phyloP scores from a whole-genome alignment of 2,113 vertebrate species.

The Corythaeola cristata region DNA sequence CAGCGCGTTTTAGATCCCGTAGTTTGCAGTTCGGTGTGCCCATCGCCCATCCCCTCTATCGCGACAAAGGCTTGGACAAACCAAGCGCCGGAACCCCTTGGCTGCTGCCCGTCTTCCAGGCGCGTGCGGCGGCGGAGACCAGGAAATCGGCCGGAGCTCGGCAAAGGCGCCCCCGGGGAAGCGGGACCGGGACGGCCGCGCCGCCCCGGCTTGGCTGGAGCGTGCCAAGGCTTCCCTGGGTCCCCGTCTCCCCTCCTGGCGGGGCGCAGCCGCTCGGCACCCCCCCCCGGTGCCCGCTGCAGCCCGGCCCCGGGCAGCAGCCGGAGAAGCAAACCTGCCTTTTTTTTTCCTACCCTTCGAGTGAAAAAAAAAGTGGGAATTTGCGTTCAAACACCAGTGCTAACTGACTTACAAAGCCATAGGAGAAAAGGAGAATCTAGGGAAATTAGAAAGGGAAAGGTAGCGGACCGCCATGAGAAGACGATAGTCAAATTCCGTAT shows the following conservation, averaged over 20 bases:
- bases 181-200: no score
- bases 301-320: background rate
- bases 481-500: background rate
- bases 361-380: background rate
- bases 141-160: slow-evolving; percentile 63
- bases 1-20: slow-evolving; percentile 76
- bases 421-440: slow-evolving; percentile 19
- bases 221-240: no score
- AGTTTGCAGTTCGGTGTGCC: slow-evolving; percentile 75
- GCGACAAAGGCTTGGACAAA: slow-evolving; percentile 63
- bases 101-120: slow-evolving; percentile 68
- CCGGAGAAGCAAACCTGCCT: background rate
- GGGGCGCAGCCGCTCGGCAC: no score
- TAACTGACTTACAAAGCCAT: slow-evolving; percentile 36
- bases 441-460: background rate
- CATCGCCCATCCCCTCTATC: slow-evolving; percentile 71
- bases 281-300: background rate
- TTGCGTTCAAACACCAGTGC: background rate
- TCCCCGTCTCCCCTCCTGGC: background rate
- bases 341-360: background rate
- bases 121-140: slow-evolving; percentile 55
- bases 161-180: slow-evolving; percentile 46
- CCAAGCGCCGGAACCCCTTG: slow-evolving; percentile 45
- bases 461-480: slow-evolving; percentile 16
- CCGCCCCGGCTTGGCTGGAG: no score